Percentiles rank a stretch among this genome's conserved stretches.
Evolutionary conservation across 1,140 invertebrate genomes (phyloP).

Genomic region (Brachionus rotundiformis): DNA sequence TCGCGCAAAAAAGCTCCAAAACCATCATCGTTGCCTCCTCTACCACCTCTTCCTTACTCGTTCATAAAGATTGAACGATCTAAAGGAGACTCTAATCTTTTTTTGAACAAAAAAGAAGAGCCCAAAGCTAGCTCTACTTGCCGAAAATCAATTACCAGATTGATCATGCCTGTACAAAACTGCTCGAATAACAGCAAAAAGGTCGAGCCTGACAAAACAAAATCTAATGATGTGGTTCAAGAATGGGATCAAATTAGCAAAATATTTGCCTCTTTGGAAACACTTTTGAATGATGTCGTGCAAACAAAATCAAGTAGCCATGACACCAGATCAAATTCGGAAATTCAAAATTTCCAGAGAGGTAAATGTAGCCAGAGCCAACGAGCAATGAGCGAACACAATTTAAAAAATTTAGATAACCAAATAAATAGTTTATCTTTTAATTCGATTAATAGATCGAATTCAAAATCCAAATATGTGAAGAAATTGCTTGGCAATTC

Average conservation of each 20-base stretch:
- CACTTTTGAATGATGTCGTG: constrained; percentile 32
- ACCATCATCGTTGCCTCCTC: neutral
- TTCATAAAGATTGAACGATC: constrained; percentile 23
- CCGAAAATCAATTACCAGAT: neutral
- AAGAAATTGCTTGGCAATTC: neutral
- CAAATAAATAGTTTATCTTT: constrained; percentile 2
- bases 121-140: neutral
- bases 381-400: constrained; percentile 7
- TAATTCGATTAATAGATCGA: constrained; percentile 1
- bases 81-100: neutral
- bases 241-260: constrained; percentile 51
- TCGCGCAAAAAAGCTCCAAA: neutral
- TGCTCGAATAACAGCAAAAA: neutral
- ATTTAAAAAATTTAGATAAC: neutral
- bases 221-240: constrained; percentile 21
- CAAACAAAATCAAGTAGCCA: neutral
- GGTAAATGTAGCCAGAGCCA: constrained; percentile 1
- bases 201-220: neutral
- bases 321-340: neutral
- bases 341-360: neutral
- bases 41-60: constrained; percentile 39
- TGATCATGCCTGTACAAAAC: constrained; percentile 5
- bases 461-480: constrained; percentile 1
- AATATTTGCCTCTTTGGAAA: constrained; percentile 42
- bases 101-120: neutral